Base-by-base conservation (phyloP, 2,113 vertebrate genomes). In the Spheniscus mendiculus region DNA sequence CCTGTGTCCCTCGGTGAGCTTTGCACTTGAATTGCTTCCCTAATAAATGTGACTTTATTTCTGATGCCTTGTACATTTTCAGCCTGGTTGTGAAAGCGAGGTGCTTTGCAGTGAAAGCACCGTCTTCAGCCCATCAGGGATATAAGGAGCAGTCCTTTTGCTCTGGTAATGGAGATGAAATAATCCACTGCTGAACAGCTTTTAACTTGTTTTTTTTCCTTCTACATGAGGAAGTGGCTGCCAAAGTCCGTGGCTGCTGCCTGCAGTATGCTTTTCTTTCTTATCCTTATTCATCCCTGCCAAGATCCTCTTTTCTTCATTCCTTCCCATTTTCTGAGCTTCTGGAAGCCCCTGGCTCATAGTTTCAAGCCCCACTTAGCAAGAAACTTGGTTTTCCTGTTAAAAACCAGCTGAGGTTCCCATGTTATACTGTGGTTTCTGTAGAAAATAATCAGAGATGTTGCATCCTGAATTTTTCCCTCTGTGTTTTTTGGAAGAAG, bases 251-350 rank as follows among this genome's bases (percentile, higher is more conserved):
- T 93, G 89, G 72, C 91, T 94, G 65, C 81, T 93, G 90, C 87
- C 90, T 97, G 87, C 87, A 90, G 95, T 79, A 85, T 70, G 93
- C 79, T 94, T 97, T 95, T 83, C 66, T 78, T 93, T 92, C 85
- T 93, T 92, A 94, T 88, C 45, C 85, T 73, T 80, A 95, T 91
- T 97, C 42, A 77, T 88, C 45, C 66, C 58, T 85, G 82, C 96
- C 74, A 96, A 94, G 36, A 96, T 95, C 84, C 66, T 90, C 62
- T 93, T 96, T 93, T 59, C 80, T 94, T 95, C 52, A 61, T 96
- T 91, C 30, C 44, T 80, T 83, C 42, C 15, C 10, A 23, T 88
- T 90, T 93, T 91, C 45, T 94, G 79, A 94, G 90, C 58, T 95
- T 94, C 93, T 96, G 73, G 82, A 96, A 85, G 53, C 36, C 55